Base-by-base conservation (phyloP, 1,140 invertebrate genomes). In the Spodoptera litura region DNA sequence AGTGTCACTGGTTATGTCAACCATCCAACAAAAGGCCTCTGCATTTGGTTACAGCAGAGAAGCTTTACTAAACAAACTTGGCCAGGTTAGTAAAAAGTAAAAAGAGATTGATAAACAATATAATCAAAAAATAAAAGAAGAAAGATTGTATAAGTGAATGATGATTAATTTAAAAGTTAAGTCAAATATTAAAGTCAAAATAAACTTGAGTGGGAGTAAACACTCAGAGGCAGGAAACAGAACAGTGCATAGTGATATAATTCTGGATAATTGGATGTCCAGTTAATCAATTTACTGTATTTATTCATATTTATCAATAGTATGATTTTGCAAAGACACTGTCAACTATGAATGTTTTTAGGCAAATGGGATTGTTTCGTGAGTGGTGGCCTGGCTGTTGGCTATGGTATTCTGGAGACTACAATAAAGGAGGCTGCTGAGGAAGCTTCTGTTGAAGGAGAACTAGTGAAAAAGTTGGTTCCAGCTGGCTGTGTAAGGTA, bases 311-410 rank as follows among this genome's bases (percentile, higher is more conserved):
- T n/a, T n/a, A n/a, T 44, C 38, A 44, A 44, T 44, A 3, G 6
- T 44, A 44, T 64, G 13, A 64, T 44, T 64, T 12, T 64, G 61
- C 20, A 1, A 56, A 15, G 15, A 25, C 20, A 61, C 4, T 4
- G 15, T 15, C 1, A 8, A 38, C 38, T 62, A 3, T 64, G 52
- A 64, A 5, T 52, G 15, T 61, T 70, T 80, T 3, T 71, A 95
- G 95, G 95, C 68, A 98, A 98, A 94, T 97, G 98, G 96, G 98
- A 99, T 91, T 99, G 98, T 88, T 98, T 99, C 97, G 98, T 98
- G 6, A 98, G 98, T 82, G 98, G 99, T 76, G 99, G 98, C 12
- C 92, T 99, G 51, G 97, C 98, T 61, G 98, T 98, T 55, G 98
- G 98, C 10, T 97, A 97, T 92, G 97, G 97, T 38, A 97, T 99